A percentile compares a stretch with the other conserved stretches of the same genome.
phyloP scores from a whole-genome alignment of 1,140 invertebrate species.

The Zaprionus lachaisei region DNA sequence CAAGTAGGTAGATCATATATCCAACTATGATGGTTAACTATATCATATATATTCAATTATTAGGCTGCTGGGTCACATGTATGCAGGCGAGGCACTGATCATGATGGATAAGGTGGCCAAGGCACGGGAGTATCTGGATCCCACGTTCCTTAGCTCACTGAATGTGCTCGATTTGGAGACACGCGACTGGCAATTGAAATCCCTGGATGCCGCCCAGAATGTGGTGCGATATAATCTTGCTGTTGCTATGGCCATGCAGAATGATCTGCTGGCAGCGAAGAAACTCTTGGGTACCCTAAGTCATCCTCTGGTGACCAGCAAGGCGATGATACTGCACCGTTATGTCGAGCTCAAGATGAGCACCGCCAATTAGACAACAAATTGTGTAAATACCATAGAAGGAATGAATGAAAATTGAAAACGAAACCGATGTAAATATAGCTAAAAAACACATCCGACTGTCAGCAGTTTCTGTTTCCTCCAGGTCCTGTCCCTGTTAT shows the following conservation, averaged over 20 bases:
- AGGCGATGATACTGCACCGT: constrained; percentile 89
- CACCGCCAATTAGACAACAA: constrained; percentile 60
- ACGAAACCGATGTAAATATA: constrained; percentile 64
- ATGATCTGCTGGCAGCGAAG: constrained; percentile 90
- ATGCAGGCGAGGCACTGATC: constrained; percentile 95
- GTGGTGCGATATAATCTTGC: constrained; percentile 93
- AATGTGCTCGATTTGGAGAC: constrained; percentile 82
- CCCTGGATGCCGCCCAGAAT: constrained; percentile 87
- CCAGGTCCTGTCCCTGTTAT: too few species aligned
- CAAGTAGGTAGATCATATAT: constrained; percentile 48
- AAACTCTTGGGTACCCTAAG: constrained; percentile 88
- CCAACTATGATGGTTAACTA: background rate
- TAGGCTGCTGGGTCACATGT: constrained; percentile 94
- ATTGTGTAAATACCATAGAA: constrained; percentile 72
- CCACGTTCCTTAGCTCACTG: constrained; percentile 88
- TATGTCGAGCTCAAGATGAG: constrained; percentile 87
- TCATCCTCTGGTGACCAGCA: constrained; percentile 87
- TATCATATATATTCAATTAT: background rate
- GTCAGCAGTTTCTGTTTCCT: constrained; percentile 27
- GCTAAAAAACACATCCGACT: constrained; percentile 47
- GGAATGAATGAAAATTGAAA: constrained; percentile 45
- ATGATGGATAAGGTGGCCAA: constrained; percentile 92
- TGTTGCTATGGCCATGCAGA: constrained; percentile 90
- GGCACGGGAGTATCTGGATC: constrained; percentile 93
- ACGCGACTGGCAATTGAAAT: constrained; percentile 89